These are phyloP conservation scores for Cyrtonyx montezumae DNA, from an alignment of 2,113 vertebrate genomes.

Conservation along the genomic window DNA sequence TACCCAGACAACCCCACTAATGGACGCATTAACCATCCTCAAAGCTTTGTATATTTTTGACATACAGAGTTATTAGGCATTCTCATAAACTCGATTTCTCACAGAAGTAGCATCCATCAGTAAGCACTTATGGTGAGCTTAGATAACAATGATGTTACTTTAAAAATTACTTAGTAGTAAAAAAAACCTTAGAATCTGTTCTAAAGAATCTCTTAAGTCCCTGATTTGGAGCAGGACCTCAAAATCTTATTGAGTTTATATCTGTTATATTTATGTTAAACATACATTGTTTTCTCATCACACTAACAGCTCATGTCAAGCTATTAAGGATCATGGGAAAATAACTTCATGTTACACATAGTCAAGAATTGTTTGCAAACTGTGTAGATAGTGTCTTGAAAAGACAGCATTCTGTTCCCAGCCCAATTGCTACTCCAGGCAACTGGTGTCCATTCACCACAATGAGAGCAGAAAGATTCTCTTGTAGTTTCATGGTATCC, in stretches of 20 bases:
- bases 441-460: neutral
- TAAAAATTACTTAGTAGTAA: too few species aligned
- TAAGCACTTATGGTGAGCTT: neutral
- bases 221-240: neutral
- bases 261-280: neutral
- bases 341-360: neutral
- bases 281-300: neutral
- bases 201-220: neutral
- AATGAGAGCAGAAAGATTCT: neutral
- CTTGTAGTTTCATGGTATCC: fast-evolving
- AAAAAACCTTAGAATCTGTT: neutral
- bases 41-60: neutral
- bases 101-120: neutral
- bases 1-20: neutral
- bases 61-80: neutral
- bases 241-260: neutral
- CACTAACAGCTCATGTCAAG: neutral
- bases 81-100: neutral
- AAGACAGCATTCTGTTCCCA: neutral
- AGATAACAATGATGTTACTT: neutral
- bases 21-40: neutral
- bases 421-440: neutral
- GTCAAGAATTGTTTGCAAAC: neutral
- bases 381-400: neutral
- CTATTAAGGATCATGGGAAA: neutral